These are phyloP conservation scores for Premnoplex brunnescens DNA, from an alignment of 2,797 vertebrate genomes.

Conservation along the genomic window DNA sequence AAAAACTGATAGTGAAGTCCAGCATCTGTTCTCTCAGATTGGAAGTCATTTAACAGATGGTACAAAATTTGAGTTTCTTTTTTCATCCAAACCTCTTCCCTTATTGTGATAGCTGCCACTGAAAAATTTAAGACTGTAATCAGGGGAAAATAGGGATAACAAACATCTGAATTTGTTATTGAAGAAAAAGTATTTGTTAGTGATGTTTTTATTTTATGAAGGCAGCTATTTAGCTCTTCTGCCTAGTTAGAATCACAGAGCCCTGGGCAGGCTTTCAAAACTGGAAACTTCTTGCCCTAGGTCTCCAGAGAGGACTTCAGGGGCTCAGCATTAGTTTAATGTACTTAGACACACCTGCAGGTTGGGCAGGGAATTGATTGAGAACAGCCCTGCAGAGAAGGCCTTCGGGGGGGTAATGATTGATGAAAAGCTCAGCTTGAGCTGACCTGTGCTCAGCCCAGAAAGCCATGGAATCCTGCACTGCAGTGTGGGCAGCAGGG, in stretches of 20 bases:
- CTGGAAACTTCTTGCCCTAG: not conserved
- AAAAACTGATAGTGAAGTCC: conserved; percentile 62
- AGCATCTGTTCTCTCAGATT: conserved; percentile 70
- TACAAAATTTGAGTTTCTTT: conserved; percentile 37
- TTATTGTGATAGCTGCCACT: conserved; percentile 35
- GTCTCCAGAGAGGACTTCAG: not conserved
- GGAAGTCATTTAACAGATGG: conserved; percentile 70
- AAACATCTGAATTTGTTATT: not conserved
- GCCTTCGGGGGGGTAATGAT: not conserved
- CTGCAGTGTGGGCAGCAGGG: fast-evolving
- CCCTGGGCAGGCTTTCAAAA: not conserved
- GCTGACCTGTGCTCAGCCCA: not conserved
- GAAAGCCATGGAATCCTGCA: not conserved
- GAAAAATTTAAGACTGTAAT: not conserved
- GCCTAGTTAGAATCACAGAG: not conserved
- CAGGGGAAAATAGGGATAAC: not conserved
- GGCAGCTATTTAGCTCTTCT: not conserved
- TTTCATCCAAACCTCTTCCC: conserved; percentile 31
- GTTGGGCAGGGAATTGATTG: not conserved
- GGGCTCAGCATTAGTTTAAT: not conserved
- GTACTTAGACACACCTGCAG: not conserved
- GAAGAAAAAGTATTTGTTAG: not conserved
- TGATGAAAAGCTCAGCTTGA: fast-evolving
- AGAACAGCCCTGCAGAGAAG: fast-evolving
- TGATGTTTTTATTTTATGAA: not conserved